phyloP scores from a whole-genome alignment of 2,113 vertebrate genomes.

The Scortum barcoo region DNA sequence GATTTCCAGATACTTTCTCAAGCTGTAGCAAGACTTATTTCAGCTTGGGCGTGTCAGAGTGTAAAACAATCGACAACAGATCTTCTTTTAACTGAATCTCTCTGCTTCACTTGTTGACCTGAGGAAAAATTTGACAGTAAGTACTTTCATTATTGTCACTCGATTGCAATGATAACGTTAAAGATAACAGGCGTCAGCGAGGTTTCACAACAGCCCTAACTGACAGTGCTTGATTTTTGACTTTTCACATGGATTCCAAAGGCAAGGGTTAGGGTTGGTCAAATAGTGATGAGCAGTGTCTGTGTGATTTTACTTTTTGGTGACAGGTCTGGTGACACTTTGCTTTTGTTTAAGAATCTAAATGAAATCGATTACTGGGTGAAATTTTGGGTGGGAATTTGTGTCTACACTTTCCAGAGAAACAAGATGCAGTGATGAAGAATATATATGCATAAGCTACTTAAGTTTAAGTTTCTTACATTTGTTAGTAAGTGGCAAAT shows the following conservation, averaged over 20 bases:
- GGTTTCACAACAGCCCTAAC: background rate
- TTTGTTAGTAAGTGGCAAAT: too few species aligned
- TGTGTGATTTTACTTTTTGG: background rate
- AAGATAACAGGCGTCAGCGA: background rate
- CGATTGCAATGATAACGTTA: background rate
- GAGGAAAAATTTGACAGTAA: constrained; percentile 39
- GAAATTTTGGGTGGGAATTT: too few species aligned
- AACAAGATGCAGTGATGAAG: background rate
- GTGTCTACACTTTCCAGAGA: background rate
- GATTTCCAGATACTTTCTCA: constrained; percentile 14
- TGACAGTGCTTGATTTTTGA: background rate
- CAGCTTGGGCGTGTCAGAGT: constrained; percentile 33
- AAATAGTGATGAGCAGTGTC: background rate
- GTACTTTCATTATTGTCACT: background rate
- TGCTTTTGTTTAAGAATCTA: background rate
- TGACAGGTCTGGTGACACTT: background rate
- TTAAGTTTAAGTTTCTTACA: too few species aligned
- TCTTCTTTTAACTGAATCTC: background rate
- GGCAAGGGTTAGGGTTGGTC: background rate
- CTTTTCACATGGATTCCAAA: constrained; percentile 6
- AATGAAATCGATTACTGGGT: background rate
- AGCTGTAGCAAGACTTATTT: background rate
- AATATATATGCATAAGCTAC: background rate
- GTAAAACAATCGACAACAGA: background rate
- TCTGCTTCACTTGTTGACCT: background rate